These are phyloP conservation scores for Dasypolia templi DNA, from an alignment of 2,888 invertebrate species.

Conservation along the genomic window DNA sequence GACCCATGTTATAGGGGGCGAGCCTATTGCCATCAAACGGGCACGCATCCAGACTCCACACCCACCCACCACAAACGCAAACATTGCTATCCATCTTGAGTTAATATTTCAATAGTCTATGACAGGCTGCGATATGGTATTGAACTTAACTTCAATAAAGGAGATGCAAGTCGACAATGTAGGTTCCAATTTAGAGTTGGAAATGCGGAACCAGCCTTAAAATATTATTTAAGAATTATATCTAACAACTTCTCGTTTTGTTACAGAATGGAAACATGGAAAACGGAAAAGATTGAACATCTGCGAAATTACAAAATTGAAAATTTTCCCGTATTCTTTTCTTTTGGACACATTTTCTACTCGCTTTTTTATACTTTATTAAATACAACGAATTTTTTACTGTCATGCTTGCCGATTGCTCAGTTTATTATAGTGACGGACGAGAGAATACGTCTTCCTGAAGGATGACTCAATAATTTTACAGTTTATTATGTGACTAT, in stretches of 20 bases:
- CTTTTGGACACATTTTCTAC: conserved; percentile 60
- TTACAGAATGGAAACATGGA: conserved; percentile 84
- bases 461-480: conserved; percentile 14
- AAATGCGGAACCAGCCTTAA: not conserved
- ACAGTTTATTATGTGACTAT: conserved; percentile 25
- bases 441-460: conserved; percentile 50
- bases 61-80: too few relatives aligned
- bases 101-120: not conserved
- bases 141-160: not conserved
- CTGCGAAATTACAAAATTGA: conserved; percentile 23
- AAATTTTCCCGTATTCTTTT: conserved; percentile 29
- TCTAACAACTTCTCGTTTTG: conserved; percentile 44
- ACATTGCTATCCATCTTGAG: not conserved
- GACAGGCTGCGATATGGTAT: not conserved
- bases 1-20: too few relatives aligned
- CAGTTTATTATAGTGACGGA: conserved; percentile 40
- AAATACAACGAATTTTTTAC: conserved; percentile 71
- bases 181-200: not conserved
- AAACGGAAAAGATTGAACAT: conserved; percentile 80
- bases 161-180: not conserved
- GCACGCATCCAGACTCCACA: too few relatives aligned
- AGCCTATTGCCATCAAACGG: too few relatives aligned
- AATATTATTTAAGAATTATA: not conserved
- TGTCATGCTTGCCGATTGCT: conserved; percentile 48
- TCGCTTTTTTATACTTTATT: conserved; percentile 69